Evolutionary conservation across 2,888 invertebrate species (phyloP).

Genomic region (Lordiphosa andalusiaca): DNA sequence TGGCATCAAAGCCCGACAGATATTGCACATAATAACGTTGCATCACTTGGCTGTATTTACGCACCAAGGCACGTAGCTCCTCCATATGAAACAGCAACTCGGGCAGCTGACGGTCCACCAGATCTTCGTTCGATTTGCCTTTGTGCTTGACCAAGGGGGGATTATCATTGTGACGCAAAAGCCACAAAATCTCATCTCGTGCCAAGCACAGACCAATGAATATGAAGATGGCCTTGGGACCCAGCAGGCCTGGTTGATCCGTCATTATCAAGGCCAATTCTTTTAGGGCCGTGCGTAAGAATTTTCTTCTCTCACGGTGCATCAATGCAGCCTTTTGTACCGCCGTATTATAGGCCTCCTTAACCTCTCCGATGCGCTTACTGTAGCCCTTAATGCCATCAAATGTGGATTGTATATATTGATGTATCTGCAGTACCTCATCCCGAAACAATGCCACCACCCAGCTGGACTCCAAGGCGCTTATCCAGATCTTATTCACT

Average conservation of each 20-base stretch:
- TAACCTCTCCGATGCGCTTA: conserved; percentile 96
- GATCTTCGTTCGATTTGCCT: conserved; percentile 90
- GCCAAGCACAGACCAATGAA: conserved; percentile 98
- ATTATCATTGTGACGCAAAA: conserved; percentile 97
- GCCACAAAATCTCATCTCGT: conserved; percentile 98
- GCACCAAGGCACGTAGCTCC: conserved; percentile 94
- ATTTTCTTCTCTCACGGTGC: conserved; percentile 97
- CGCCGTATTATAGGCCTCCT: conserved; percentile 95
- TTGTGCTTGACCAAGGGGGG: conserved; percentile 93
- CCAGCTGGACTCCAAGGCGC: conserved; percentile 95
- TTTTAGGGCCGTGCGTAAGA: conserved; percentile 95
- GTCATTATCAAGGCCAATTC: conserved; percentile 97
- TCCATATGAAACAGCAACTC: conserved; percentile 99
- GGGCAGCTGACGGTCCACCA: conserved; percentile 97
- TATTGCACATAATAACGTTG: conserved; percentile 99
- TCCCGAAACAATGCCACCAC: conserved; percentile 96
- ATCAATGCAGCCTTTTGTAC: conserved; percentile 94
- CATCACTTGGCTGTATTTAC: conserved; percentile 98
- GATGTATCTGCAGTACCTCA: conserved; percentile 97
- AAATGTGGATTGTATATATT: conserved; percentile 94
- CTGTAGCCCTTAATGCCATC: conserved; percentile 97
- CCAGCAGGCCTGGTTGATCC: conserved; percentile 97
- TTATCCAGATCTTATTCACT: conserved; percentile 93
- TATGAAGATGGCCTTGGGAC: conserved; percentile 97
- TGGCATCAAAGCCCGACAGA: conserved; percentile 96